Percentiles rank a stretch among this genome's conserved stretches.
Evolutionary conservation across 2,113 vertebrate species (phyloP).

Genomic region (Paramisgurnus dabryanus): DNA sequence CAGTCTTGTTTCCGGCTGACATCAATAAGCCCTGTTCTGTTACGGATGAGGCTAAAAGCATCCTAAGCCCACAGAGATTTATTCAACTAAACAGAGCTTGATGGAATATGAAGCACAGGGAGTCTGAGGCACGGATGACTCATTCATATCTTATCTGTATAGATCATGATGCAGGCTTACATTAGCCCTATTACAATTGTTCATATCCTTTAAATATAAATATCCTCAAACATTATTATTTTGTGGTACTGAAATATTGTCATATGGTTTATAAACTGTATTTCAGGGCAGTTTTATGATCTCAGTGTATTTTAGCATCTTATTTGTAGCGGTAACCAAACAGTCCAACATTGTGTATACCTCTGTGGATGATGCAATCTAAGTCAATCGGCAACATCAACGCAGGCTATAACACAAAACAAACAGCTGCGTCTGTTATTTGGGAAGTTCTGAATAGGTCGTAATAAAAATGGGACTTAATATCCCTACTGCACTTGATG

Average conservation of each 20-base stretch:
- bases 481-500: constrained; percentile 37
- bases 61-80: constrained; percentile 49
- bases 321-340: not conserved
- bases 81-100: constrained; percentile 51
- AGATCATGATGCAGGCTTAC: constrained; percentile 52
- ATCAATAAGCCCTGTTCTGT: constrained; percentile 20
- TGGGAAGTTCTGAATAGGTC: constrained; percentile 1
- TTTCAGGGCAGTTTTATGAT: constrained; percentile 7
- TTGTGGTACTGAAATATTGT: not conserved
- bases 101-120: constrained; percentile 52
- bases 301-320: constrained; percentile 11
- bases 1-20: not conserved
- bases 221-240: not conserved
- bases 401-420: not conserved
- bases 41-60: constrained; percentile 49
- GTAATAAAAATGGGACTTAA: constrained; percentile 39
- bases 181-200: constrained; percentile 50
- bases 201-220: constrained; percentile 36
- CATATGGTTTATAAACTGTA: not conserved
- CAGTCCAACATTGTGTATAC: constrained; percentile 11
- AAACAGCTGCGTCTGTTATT: constrained; percentile 18
- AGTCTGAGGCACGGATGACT: constrained; percentile 53
- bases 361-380: constrained; percentile 45
- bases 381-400: not conserved
- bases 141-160: constrained; percentile 52